These are phyloP conservation scores for Caenorhabditis sp. DNA, from an alignment of 2,888 invertebrate species.

Conservation along the genomic window DNA sequence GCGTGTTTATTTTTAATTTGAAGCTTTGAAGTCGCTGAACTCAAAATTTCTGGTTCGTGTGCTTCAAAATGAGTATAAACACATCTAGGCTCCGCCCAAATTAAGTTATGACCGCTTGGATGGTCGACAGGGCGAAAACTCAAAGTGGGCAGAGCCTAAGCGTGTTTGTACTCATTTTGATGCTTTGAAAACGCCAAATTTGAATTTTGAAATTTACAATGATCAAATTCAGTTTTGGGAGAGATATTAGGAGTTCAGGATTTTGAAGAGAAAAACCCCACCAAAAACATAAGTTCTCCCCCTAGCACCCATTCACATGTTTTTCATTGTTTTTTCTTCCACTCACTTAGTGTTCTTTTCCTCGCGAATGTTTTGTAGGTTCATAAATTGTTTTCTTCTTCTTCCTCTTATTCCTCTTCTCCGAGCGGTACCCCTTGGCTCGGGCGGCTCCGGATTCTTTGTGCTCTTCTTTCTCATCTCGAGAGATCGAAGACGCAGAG, in stretches of 20 bases:
- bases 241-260: neutral
- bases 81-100: neutral
- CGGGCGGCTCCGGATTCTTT: conserved; percentile 31
- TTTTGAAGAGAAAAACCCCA: neutral
- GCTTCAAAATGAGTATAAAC: too few species aligned
- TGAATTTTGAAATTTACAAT: neutral
- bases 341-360: neutral
- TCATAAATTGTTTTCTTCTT: too few species aligned
- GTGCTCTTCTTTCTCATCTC: conserved; percentile 7
- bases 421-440: conserved; percentile 6
- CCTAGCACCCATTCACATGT: too few species aligned
- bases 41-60: too few species aligned
- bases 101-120: neutral
- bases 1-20: neutral
- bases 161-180: neutral
- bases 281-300: neutral
- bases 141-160: conserved; percentile 1
- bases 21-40: neutral
- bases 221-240: neutral
- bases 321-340: conserved; percentile 2
- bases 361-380: conserved; percentile 28
- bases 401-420: too few species aligned
- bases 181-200: neutral
- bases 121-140: neutral
- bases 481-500: conserved; percentile 25